A percentile compares a stretch with the other conserved stretches of the same genome.
Conservation (phyloP, 2,113 vertebrate genomes). For the Spizaetus ornatus region DNA sequence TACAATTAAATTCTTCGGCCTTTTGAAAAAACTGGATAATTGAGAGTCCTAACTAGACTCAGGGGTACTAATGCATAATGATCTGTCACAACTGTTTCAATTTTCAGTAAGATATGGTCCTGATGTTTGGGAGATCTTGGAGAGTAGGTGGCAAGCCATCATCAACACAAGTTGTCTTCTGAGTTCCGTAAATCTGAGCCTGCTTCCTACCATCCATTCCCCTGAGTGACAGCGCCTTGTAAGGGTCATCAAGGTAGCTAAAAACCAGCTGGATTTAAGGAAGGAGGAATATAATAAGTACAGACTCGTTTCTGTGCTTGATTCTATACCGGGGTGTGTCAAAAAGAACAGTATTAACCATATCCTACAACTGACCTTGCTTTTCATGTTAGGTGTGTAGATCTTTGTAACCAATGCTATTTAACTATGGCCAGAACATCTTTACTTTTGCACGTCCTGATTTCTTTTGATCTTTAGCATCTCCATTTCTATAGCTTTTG, state of each 20-base stretch:
- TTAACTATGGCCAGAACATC: background rate
- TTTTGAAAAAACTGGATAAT: background rate
- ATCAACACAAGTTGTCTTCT: background rate
- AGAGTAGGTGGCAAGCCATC: background rate
- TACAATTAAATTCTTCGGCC: background rate
- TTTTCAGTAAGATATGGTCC: background rate
- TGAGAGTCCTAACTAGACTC: background rate
- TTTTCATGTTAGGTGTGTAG: background rate
- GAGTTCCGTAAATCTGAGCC: background rate
- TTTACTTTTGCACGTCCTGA: background rate
- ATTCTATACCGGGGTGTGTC: background rate
- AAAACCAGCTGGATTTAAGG: background rate
- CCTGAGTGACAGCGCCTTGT: background rate
- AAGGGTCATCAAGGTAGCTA: background rate
- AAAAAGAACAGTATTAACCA: background rate
- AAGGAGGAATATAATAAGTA: background rate
- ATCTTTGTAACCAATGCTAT: background rate
- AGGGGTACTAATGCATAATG: fast-evolving
- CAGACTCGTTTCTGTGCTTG: background rate
- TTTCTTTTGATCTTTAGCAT: background rate
- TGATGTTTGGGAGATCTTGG: background rate
- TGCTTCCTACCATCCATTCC: background rate
- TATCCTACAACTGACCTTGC: background rate
- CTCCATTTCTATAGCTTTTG: background rate
- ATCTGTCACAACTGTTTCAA: too few relatives aligned